A percentile compares a stretch with the other conserved stretches of the same genome.
Evolutionary conservation across 2,113 vertebrate genomes (phyloP).

Genomic region (Gobiocypris rarus): DNA sequence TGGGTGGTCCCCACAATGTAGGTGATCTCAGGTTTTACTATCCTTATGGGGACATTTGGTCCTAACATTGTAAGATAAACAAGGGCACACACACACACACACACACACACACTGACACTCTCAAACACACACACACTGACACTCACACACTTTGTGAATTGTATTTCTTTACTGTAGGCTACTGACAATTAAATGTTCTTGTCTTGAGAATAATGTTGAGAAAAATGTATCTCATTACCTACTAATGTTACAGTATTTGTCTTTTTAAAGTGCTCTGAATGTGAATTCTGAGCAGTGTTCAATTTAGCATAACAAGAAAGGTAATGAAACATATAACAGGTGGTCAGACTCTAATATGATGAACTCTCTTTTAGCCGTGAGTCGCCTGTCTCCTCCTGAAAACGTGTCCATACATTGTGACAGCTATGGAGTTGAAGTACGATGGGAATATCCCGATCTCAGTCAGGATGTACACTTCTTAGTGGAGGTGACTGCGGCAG

Average conservation of each 20-base stretch:
- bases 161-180: not conserved
- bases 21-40: no score
- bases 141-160: no score
- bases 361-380: not conserved
- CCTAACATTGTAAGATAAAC: no score
- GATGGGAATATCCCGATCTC: slow-evolving; percentile 15
- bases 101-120: no score
- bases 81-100: no score
- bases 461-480: not conserved
- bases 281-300: not conserved
- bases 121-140: no score
- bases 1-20: no score
- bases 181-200: not conserved
- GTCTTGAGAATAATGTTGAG: no score
- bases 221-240: not conserved
- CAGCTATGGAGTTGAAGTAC: slow-evolving; percentile 40
- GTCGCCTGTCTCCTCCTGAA: not conserved
- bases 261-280: not conserved
- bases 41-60: no score
- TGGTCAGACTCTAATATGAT: not conserved
- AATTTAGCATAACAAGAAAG: not conserved
- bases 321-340: not conserved
- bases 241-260: not conserved
- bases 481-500: not conserved
- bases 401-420: slow-evolving; percentile 31